Evolutionary conservation across 2,113 vertebrate genomes (phyloP), one percentile per base, ranked within the genome.

Genomic region (Dascyllus trimaculatus): DNA sequence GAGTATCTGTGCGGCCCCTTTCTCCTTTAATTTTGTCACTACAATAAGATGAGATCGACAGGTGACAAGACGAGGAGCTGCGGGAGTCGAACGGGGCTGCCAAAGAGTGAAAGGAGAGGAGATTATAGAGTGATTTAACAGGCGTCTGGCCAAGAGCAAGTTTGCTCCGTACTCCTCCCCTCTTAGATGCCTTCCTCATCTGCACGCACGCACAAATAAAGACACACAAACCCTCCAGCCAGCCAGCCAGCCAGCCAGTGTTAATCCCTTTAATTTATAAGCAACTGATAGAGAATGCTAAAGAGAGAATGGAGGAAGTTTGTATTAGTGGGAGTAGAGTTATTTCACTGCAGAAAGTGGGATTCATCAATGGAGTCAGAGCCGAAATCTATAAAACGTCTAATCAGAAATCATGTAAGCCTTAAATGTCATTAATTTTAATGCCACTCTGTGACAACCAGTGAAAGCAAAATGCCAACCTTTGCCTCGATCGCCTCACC

Each of bases 251-350:
- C 70, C 32, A 63, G 43, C 45, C 7, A 61, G 43, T 70, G 26
- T 62, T 72, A 64, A 80, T 76, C 72, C 68, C 6, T 29, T 80
- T 75, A 46, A 78, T 71, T 60, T 66, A 75, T 48, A 80, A 71
- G 62, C 70, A 40, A 64, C 35, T 57, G 60, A 58, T 19, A 60
- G 22, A 59, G 22, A 46, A 11, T 0, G 1, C 14, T 25, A 38
- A 11, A 25, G 58, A n/a, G 14, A 29, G 48, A 43, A 49, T n/a
- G 1, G 18, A 26, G 5, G 38, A 25, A 13, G 49, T 60, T n/a
- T 14, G 40, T 15, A 4, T 43, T 13, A 14, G 40, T 40, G 38
- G 9, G 38, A 40, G 38, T 40, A 40, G 9, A 35, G 13, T 13
- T 9, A 10, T 70, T 67, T 73, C 19, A 43, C 29, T 38, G 32